Conservation (phyloP, 2,797 vertebrate genomes). For the Paratrypauchen microcephalus region DNA sequence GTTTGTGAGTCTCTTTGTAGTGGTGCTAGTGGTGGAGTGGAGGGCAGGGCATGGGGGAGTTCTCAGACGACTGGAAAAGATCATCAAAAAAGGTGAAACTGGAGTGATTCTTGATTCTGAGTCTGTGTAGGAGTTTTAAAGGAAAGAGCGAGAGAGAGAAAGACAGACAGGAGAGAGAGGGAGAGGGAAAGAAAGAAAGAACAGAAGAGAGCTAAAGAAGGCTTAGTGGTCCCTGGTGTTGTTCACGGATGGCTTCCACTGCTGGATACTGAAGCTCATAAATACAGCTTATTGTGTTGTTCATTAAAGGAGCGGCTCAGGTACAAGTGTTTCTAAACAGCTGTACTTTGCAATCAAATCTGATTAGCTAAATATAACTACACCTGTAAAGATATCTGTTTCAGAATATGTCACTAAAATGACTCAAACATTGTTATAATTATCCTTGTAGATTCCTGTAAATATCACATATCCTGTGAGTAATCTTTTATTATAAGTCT, state of each 20-base stretch:
- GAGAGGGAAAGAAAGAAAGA: neutral
- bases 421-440: no score
- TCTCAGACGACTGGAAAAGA: conserved; percentile 22
- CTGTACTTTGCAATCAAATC: neutral
- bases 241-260: neutral
- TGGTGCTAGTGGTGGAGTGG: neutral
- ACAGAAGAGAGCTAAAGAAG: neutral
- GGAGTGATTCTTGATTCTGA: conserved; percentile 36
- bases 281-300: neutral
- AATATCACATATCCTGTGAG: no score
- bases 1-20: conserved; percentile 2
- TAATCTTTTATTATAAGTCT: no score
- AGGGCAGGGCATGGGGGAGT: conserved; percentile 9
- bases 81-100: conserved; percentile 15
- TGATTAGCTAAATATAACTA: neutral
- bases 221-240: neutral
- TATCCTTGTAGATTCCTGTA: no score
- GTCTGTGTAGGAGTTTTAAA: conserved; percentile 34
- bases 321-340: neutral
- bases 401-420: neutral
- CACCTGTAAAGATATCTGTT: no score
- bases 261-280: neutral
- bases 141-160: conserved; percentile 24
- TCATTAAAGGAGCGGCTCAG: neutral
- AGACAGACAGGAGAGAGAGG: no score